Base-by-base conservation (phyloP, 53 echinoderm and acorn worm genomes). In the Mesocentrotus franciscanus region DNA sequence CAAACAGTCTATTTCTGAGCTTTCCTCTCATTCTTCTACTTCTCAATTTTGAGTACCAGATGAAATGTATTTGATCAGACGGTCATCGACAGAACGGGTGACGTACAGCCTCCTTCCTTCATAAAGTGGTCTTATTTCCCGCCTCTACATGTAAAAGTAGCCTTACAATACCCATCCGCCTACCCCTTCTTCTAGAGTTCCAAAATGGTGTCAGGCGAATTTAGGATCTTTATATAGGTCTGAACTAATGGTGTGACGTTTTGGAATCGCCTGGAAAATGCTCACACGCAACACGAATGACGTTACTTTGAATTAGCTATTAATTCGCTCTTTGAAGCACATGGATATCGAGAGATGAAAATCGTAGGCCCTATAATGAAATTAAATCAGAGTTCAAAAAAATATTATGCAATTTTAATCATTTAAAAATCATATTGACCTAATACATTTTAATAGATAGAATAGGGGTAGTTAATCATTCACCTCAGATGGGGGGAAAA, bases 1-100 rank as follows among this genome's bases (percentile, higher is more conserved):
- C 81, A 81, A 81, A 81, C 22, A 81, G 81, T 81, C 81, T 36
- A 42, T 81, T 39, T 36, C 81, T 81, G 81, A 39, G 18, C 64
- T 39, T 42, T 42, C 16, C 36, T 42, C 42, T 81, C 16, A 18
- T 81, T 16, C 42, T 79, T 42, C 18, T 33, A 12, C 42, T 36
- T 42, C 81, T 81, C 81, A 16, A 81, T 39, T 81, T 42, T 22
- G 42, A 81, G 81, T 81, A 22, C 42, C 81, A 17, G 17, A 33
- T 20, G 81, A 81, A 42, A 81, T 81, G 42, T 81, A 42, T 81
- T 81, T 81, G 42, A 81, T 81, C 81, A 81, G 81, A 81, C 81
- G 81, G 81, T 81, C 20, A 42, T 81, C 81, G 8, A 81, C 17
- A 39, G 36, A 81, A 36, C 8, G 81, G 36, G 42, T 81, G 81